Conservation (phyloP, 2,888 invertebrate genomes). For the Limnephilus marmoratus region DNA sequence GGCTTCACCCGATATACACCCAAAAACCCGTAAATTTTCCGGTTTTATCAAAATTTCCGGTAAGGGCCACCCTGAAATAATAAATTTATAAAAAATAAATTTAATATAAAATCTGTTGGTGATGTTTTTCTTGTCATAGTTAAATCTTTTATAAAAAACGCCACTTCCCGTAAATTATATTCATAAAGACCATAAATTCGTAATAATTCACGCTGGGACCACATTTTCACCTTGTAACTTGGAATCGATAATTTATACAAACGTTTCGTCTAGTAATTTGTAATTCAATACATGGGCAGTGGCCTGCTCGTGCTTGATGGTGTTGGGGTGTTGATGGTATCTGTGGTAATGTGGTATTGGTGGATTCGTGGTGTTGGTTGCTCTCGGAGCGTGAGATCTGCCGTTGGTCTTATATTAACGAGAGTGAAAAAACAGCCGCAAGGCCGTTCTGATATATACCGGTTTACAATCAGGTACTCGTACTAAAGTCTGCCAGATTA, state of each 20-base stretch:
- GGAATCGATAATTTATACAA: neutral
- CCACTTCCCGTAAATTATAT: neutral
- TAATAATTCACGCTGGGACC: neutral
- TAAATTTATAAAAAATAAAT: neutral
- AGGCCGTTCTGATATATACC: slow-evolving; percentile 48
- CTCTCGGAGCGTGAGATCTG: slow-evolving; percentile 34
- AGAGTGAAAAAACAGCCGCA: slow-evolving; percentile 43
- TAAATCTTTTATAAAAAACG: neutral
- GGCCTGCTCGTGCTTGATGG: neutral
- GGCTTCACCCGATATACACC: neutral
- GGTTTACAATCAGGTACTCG: slow-evolving; percentile 32
- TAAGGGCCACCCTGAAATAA: neutral
- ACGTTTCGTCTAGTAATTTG: neutral
- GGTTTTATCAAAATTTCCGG: neutral
- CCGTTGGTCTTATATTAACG: slow-evolving; percentile 27
- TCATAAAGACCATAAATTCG: neutral
- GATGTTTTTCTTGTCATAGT: neutral
- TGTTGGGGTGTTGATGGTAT: neutral
- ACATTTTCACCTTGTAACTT: neutral
- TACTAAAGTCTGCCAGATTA: neutral
- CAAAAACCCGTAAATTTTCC: neutral
- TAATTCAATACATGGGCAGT: neutral
- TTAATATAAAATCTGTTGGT: neutral
- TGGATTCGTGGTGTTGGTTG: neutral
- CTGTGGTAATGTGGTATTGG: neutral